A percentile compares a stretch with the other conserved stretches of the same genome.
Evolutionary conservation across 2,113 vertebrate genomes (phyloP).

Genomic region (Sander lucioperca): DNA sequence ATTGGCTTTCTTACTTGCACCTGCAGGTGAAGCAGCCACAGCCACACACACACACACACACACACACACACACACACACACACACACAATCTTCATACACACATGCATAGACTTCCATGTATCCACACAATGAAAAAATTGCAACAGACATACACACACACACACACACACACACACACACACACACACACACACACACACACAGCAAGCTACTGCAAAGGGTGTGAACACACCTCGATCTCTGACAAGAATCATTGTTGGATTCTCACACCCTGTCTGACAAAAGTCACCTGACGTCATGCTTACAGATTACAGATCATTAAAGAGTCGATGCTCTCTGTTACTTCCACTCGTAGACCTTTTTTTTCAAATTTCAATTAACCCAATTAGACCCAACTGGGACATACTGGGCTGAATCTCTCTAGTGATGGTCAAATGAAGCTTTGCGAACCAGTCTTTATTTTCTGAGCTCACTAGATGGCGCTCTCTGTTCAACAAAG

Average conservation of each 20-base stretch:
- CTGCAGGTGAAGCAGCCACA: conserved; percentile 17
- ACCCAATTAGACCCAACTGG: background rate
- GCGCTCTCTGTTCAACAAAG: too few species aligned
- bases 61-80: background rate
- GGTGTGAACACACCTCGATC: conserved; percentile 58
- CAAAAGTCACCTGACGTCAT: conserved; percentile 45
- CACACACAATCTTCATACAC: background rate
- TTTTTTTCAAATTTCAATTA: conserved; percentile 3
- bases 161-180: background rate
- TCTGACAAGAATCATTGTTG: conserved; percentile 19
- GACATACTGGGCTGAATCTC: background rate
- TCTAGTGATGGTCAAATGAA: too few species aligned
- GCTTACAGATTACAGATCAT: conserved; percentile 17
- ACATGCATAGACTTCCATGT: background rate
- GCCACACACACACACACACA: conserved; percentile 10
- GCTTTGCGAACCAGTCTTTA: too few species aligned
- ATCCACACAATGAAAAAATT: conserved; percentile 3
- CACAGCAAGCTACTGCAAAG: background rate
- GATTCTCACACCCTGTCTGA: conserved; percentile 52
- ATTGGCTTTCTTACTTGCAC: conserved; percentile 67
- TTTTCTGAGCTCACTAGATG: too few species aligned
- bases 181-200: conserved; percentile 13
- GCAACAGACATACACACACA: background rate
- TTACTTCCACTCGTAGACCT: background rate
- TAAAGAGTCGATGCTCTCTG: conserved; percentile 11